phyloP scores from a whole-genome alignment of 2,888 invertebrate species.

The Ptychoptera albimana region DNA sequence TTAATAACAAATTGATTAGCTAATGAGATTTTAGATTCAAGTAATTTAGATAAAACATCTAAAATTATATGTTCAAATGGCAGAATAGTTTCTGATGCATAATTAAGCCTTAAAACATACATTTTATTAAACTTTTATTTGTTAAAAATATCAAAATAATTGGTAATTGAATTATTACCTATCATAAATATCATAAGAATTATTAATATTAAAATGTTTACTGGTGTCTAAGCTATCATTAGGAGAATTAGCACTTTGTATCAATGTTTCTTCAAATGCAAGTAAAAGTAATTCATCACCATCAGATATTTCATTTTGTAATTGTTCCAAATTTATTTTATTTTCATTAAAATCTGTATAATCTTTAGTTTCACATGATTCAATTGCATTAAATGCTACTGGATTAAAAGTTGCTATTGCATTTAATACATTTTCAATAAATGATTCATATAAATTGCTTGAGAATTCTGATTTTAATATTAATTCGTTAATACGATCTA shows the following conservation, averaged over 20 bases:
- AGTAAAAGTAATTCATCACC: constrained; percentile 18
- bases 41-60: constrained; percentile 25
- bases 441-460: neutral
- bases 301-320: constrained; percentile 10
- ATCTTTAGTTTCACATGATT: neutral
- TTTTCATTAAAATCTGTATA: neutral
- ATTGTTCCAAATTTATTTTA: neutral
- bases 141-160: too few relatives aligned
- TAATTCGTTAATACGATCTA: constrained; percentile 22
- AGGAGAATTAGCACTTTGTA: constrained; percentile 6
- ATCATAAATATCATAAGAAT: too few relatives aligned
- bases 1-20: constrained; percentile 34
- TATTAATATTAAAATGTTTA: neutral
- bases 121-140: too few relatives aligned
- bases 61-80: constrained; percentile 31
- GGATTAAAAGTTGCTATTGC: constrained; percentile 2
- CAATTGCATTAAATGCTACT: neutral
- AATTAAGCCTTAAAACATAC: constrained; percentile 11
- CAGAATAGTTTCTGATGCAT: constrained; percentile 20
- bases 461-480: constrained; percentile 7
- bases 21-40: constrained; percentile 26
- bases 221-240: constrained; percentile 7
- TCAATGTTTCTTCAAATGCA: constrained; percentile 14
- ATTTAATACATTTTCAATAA: constrained; percentile 1
- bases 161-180: too few relatives aligned